A percentile compares a stretch with the other conserved stretches of the same genome.
Evolutionary conservation across 92 coral and sea anemone genomes (phyloP).

Genomic region (Pocillopora meandrina): DNA sequence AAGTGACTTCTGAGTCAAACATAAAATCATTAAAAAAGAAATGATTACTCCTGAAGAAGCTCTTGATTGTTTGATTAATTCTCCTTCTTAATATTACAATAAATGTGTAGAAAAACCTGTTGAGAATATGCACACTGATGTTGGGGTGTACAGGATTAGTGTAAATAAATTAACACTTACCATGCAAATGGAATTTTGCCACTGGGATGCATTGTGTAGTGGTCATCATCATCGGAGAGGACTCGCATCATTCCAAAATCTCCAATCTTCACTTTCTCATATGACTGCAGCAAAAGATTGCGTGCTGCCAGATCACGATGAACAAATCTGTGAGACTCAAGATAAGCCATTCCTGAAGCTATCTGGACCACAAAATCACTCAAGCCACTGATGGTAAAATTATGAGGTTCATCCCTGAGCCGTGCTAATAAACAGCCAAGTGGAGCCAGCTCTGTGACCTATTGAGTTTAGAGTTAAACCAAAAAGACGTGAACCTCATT

Average conservation of each 20-base stretch:
- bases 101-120: too few relatives aligned
- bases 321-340: constrained; percentile 81
- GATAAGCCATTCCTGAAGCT: constrained; percentile 96
- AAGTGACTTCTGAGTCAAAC: too few relatives aligned
- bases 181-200: constrained; percentile 97
- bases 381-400: constrained; percentile 69
- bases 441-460: constrained; percentile 86
- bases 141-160: too few relatives aligned
- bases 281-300: constrained; percentile 81
- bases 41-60: too few relatives aligned
- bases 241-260: constrained; percentile 97
- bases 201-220: constrained; percentile 89
- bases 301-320: constrained; percentile 76
- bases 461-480: background rate
- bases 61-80: too few relatives aligned
- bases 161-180: constrained; percentile 45
- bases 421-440: constrained; percentile 82
- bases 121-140: too few relatives aligned
- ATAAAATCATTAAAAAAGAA: too few relatives aligned
- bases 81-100: too few relatives aligned
- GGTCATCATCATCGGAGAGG: constrained; percentile 81
- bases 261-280: constrained; percentile 91
- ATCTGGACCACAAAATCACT: constrained; percentile 91
- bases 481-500: background rate
- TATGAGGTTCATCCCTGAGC: constrained; percentile 76